phyloP scores from a whole-genome alignment of 1,140 invertebrate genomes.

The Drosophila tristis region DNA sequence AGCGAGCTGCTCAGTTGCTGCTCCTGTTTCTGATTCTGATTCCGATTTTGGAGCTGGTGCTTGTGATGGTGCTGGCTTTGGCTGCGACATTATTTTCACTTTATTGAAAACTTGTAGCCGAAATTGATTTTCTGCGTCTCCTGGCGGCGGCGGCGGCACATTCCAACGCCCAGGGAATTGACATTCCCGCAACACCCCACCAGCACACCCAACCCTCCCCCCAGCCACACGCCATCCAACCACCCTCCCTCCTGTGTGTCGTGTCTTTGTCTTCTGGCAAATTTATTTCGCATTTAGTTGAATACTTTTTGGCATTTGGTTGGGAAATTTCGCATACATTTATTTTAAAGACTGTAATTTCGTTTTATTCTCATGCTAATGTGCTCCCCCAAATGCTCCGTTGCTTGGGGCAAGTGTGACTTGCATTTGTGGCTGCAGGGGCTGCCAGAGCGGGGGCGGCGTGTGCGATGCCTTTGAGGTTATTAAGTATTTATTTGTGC shows the following conservation, averaged over 20 bases:
- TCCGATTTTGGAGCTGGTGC: too few species aligned
- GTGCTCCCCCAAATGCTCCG: conserved; percentile 4
- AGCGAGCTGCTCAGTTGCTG: conserved; percentile 5
- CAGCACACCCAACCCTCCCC: neutral
- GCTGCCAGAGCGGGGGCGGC: conserved; percentile 9
- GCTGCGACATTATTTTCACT: conserved; percentile 77
- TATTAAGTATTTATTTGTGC: conserved; percentile 77
- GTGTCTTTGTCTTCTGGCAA: conserved; percentile 63
- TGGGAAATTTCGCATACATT: conserved; percentile 77
- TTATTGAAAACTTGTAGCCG: conserved; percentile 81
- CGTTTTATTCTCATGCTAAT: conserved; percentile 78
- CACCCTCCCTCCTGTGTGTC: conserved; percentile 10
- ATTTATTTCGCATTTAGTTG: conserved; percentile 82
- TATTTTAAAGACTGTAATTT: conserved; percentile 83
- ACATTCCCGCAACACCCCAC: conserved; percentile 47
- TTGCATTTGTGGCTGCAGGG: conserved; percentile 41
- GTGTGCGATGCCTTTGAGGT: conserved; percentile 22
- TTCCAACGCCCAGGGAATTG: conserved; percentile 73
- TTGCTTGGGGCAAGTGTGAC: conserved; percentile 21
- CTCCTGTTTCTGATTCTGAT: neutral
- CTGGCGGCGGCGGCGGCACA: conserved; percentile 60
- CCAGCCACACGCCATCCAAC: neutral
- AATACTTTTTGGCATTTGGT: conserved; percentile 75
- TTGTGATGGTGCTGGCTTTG: neutral
- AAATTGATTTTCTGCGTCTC: conserved; percentile 81